phyloP scores from a whole-genome alignment of 2,797 vertebrate species.

The Sylvilagus floridanus region DNA sequence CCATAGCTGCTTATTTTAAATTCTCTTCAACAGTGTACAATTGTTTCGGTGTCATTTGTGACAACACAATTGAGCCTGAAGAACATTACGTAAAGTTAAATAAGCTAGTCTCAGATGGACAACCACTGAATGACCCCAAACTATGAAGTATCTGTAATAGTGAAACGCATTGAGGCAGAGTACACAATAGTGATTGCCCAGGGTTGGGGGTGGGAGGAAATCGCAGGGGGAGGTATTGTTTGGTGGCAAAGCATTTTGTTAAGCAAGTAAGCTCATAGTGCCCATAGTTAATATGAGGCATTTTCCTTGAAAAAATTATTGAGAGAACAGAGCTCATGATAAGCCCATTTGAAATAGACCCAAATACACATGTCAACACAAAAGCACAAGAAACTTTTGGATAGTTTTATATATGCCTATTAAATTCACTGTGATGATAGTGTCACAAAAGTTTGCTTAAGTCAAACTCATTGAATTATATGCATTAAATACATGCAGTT shows the following conservation, averaged over 20 bases:
- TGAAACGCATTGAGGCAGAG: not conserved
- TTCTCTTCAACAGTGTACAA: not conserved
- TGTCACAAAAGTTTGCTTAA: not conserved
- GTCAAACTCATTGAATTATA: not conserved
- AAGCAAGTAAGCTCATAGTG: too few relatives aligned
- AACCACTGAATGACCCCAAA: too few relatives aligned
- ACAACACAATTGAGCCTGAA: not conserved
- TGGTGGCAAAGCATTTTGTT: not conserved
- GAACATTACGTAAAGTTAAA: not conserved
- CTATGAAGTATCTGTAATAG: not conserved
- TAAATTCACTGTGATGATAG: not conserved
- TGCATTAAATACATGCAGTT: not conserved
- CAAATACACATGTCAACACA: not conserved
- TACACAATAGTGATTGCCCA: too few relatives aligned
- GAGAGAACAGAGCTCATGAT: not conserved
- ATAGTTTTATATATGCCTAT: too few relatives aligned
- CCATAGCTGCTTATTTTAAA: not conserved
- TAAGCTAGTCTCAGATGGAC: not conserved
- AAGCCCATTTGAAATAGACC: not conserved
- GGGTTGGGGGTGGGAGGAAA: too few relatives aligned
- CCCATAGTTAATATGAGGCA: too few relatives aligned
- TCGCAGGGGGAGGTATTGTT: not conserved
- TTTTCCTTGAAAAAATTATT: too few relatives aligned
- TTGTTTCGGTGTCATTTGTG: not conserved
- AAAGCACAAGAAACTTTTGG: too few relatives aligned